Base-by-base conservation (phyloP, 2,797 vertebrate species). In the Manis javanica region DNA sequence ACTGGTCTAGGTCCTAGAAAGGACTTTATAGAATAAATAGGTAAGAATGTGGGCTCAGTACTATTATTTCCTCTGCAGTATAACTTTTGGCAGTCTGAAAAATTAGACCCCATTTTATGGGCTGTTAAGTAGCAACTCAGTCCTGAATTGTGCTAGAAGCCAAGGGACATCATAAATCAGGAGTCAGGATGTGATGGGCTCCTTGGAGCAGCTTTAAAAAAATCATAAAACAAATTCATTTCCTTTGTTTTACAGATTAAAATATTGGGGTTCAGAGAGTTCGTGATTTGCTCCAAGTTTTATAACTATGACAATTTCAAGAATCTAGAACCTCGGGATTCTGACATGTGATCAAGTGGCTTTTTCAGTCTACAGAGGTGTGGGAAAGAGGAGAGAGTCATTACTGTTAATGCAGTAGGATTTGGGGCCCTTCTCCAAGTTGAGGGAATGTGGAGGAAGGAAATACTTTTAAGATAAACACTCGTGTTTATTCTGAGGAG, bases 41-140 rank as follows among this genome's bases (percentile, higher is more conserved):
- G 21, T 55, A 71, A 71, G 3, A 75, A 42, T 24, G 19, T 15
- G n/a, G 79, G 31, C 39, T 34, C 63, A 6, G 15, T 83, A 11
- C 61, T 59, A 9, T 89, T 61, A 19, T 72, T 71, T 78, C 57
- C 37, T 57, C 46, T 81, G 21, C 55, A 51, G 2, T 57, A 18
- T 91, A 53, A 87, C 53, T 23, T 78, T 46, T 81, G 26, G 34
- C 14, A 79, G 86, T 81, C 49, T 77, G 87, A 94, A 85, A 93
- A 71, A 59, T 64, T 51, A 83, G 46, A 87, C 29, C 21, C 10
- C 39, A 24, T 66, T 64, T 93, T 68, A 83, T 71, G 53, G 77
- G 15, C 34, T 3, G 1, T 75, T 87, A 81, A 75, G 21, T 10
- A 75, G 57, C 49, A 69, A 16, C 21, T 31, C n/a, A 74, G 39